Evolutionary conservation across 2,113 vertebrate genomes (phyloP).

Genomic region (Dromiciops gliroides): DNA sequence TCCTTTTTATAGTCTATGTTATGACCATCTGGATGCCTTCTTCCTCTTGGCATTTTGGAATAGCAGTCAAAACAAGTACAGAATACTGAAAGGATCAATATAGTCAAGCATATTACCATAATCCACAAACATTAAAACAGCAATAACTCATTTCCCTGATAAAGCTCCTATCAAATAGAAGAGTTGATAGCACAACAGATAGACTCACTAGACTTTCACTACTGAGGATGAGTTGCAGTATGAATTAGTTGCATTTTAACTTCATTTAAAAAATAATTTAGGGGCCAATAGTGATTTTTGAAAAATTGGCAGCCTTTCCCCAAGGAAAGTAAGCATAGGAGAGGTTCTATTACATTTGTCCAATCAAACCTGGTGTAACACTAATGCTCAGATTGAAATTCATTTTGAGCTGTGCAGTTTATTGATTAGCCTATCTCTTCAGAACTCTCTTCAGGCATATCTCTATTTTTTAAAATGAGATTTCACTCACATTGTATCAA

Average conservation of each 20-base stretch:
- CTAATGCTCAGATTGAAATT: not conserved
- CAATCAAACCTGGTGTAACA: not conserved
- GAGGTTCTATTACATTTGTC: not conserved
- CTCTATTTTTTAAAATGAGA: slow-evolving; percentile 3
- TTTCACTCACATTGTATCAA: not conserved
- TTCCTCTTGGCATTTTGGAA: slow-evolving; percentile 71
- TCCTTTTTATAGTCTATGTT: slow-evolving; percentile 54
- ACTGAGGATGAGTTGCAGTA: slow-evolving; percentile 49
- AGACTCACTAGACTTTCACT: slow-evolving; percentile 61
- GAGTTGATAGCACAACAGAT: not conserved
- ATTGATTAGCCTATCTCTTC: not conserved
- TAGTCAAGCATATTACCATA: slow-evolving; percentile 72
- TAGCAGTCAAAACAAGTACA: slow-evolving; percentile 67
- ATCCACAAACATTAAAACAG: slow-evolving; percentile 68
- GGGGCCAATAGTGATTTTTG: slow-evolving; percentile 2
- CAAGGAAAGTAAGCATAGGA: not conserved
- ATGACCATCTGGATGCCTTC: slow-evolving; percentile 69
- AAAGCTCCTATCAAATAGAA: slow-evolving; percentile 62
- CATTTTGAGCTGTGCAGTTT: not conserved
- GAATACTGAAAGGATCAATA: slow-evolving; percentile 74
- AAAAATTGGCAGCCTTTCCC: slow-evolving; percentile 24
- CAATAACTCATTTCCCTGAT: slow-evolving; percentile 67
- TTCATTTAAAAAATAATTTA: slow-evolving; percentile 31
- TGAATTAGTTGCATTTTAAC: slow-evolving; percentile 45
- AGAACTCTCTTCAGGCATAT: slow-evolving; percentile 8